Conservation (phyloP, 1,140 invertebrate species). For the Odontomachus brunneus region DNA sequence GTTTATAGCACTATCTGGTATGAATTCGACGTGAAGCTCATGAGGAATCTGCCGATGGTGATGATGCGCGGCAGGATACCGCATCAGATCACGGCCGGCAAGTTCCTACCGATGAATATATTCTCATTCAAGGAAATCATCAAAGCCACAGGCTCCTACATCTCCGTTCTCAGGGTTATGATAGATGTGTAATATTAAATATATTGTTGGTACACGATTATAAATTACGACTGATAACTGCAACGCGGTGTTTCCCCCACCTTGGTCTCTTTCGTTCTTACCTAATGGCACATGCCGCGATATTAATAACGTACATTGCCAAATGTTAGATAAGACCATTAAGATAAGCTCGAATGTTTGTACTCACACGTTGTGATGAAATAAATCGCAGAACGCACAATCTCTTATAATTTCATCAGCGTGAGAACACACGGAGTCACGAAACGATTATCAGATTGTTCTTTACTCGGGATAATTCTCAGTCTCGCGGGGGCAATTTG, state of each 20-base stretch:
- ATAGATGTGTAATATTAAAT: constrained; percentile 33
- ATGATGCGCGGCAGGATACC: constrained; percentile 48
- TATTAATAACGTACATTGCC: constrained; percentile 31
- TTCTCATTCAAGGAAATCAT: constrained; percentile 64
- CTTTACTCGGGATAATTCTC: neutral
- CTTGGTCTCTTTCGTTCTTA: neutral
- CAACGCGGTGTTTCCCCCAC: neutral
- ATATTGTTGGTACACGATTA: neutral
- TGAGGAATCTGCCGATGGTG: constrained; percentile 50
- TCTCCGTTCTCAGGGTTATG: constrained; percentile 62
- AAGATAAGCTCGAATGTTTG: neutral
- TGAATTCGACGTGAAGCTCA: constrained; percentile 5
- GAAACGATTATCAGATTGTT: neutral
- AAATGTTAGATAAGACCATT: constrained; percentile 8
- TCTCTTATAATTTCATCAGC: neutral
- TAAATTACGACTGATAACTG: constrained; percentile 12
- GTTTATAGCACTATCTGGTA: constrained; percentile 63
- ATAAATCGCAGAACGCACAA: constrained; percentile 18
- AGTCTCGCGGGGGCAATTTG: too few species aligned
- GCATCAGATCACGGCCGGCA: constrained; percentile 62
- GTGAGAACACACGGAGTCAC: neutral
- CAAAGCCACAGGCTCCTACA: constrained; percentile 59
- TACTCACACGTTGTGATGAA: constrained; percentile 32
- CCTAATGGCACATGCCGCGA: neutral
- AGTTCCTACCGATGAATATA: constrained; percentile 66